Base-by-base conservation (phyloP, 2,797 vertebrate genomes). In the Phoeniculus purpureus region DNA sequence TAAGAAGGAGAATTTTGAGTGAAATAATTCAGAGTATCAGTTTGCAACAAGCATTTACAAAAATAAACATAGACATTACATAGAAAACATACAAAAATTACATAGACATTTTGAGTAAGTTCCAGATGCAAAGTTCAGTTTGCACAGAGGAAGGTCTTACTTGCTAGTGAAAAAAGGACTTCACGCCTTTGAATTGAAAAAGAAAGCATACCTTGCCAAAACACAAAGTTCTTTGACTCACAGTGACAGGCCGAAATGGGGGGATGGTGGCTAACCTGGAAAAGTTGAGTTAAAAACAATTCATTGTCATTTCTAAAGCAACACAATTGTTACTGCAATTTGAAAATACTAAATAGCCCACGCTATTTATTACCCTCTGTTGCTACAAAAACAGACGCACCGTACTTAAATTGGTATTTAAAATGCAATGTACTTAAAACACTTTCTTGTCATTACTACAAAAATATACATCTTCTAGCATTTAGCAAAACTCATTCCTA, bases 221-320 rank as follows among this genome's bases (percentile, higher is more conserved):
- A 99, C 96, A 99, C 99, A 98, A 99, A 99, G 97, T 99, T 99
- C 98, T 99, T 99, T 32, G 99, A 99, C 97, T 99, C 99, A 98
- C 99, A 99, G 98, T 99, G 99, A 97, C 99, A 99, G 96, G 99
- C 98, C 48, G 99, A 99, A 97, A 99, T 97, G 83, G 99, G 99
- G 95, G 99, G 99, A 96, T 99, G 99, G 97, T 99, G 99, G 98
- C 99, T 99, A 98, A 99, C 99, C 99, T 99, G 94, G 40, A 97
- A 96, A 96, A 95, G 21, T 21, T 77, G 54, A 85, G 32, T 94
- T 85, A 93, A 82, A 79, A 91, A 5, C 25, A 71, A 66, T 62
- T 64, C 4, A 67, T 71, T 90, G 84, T 67, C 25, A 84, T 31
- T 86, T 48, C 56, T 43, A 59, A 82, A 7, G 71, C 27, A 79